Evolutionary conservation across 2,888 invertebrate genomes (phyloP), one percentile per base, ranked within the genome.

Genomic region (Latrodectus hesperus): DNA sequence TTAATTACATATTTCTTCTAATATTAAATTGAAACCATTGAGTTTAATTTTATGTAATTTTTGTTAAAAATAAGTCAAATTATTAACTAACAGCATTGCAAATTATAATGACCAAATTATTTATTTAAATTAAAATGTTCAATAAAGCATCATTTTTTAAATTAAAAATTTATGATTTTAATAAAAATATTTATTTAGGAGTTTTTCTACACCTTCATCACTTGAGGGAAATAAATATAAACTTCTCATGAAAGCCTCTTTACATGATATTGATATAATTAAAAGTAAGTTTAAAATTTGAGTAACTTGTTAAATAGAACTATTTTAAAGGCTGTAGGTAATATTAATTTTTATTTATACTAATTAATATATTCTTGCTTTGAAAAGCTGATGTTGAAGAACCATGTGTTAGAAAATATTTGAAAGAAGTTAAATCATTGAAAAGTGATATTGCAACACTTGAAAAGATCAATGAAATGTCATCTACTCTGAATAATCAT

Each of bases 141-240:
- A 11, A 9, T 14, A 38, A 51, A 16, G 10, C 14, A 38, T 14
- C 51, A 72, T 53, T 11, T 49, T 55, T 68, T 38, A 0, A 38
- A 6, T 38, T 38, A 38, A 38, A 38, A 38, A 3, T 6, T 38
- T 38, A 38, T 38, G 38, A 38, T 38, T 1, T 38, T 38, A 6
- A 38, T 38, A 38, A 38, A 38, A 38, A n/a, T 26, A 12, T 75
- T 12, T 76, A 60, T 26, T 75, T 22, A 55, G 26, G 53, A 49
- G 11, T 26, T 65, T 52, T 78, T 17, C 38, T 65, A n/a, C 55
- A 38, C 22, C 17, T 68, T 84, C 76, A 64, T 88, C 90, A 91
- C 92, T 97, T 93, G 99, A 99, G 93, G 97, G 97, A n/a, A 97
- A 98, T 92, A 98, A 99, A 92, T 99, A 98, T 93, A 99, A 98